These are phyloP conservation scores for Rhinoptilus africanus DNA, from an alignment of 2,113 vertebrate genomes.

Conservation along the genomic window DNA sequence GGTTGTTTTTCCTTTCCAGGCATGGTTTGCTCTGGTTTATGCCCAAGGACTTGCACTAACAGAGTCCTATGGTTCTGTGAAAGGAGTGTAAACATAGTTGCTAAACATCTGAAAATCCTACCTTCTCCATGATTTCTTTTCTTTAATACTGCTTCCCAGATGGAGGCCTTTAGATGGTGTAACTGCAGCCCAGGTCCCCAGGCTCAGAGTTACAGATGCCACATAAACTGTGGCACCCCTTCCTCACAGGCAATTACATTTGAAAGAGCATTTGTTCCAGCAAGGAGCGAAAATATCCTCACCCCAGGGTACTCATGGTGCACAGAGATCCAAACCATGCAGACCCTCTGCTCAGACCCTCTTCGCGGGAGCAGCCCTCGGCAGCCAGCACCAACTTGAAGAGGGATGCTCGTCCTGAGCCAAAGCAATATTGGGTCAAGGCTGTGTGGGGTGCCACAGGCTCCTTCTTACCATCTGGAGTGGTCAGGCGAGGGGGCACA, in stretches of 20 bases:
- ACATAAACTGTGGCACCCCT: background rate
- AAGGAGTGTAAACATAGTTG: background rate
- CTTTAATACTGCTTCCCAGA: background rate
- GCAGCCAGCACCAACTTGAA: rapidly evolving
- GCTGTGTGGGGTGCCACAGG: background rate
- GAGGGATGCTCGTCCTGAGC: background rate
- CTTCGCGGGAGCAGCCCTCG: background rate
- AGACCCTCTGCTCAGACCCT: background rate
- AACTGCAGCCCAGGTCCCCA: background rate
- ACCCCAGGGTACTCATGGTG: no score
- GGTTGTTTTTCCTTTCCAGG: background rate
- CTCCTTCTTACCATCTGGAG: background rate
- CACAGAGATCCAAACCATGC: background rate
- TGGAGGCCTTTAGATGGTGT: background rate
- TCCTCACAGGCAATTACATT: background rate
- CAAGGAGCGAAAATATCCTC: background rate
- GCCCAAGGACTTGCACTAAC: background rate
- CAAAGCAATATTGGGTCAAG: background rate
- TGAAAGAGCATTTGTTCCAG: background rate
- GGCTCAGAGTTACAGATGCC: background rate
- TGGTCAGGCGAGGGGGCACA: background rate
- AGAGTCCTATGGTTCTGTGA: background rate
- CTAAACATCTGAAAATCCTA: background rate
- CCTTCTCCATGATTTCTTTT: background rate
- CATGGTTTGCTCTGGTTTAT: conserved; percentile 20